A percentile compares a stretch with the other conserved stretches of the same genome.
phyloP scores from a whole-genome alignment of 2,113 vertebrate species.

The Sinocyclocheilus anophthalmus region DNA sequence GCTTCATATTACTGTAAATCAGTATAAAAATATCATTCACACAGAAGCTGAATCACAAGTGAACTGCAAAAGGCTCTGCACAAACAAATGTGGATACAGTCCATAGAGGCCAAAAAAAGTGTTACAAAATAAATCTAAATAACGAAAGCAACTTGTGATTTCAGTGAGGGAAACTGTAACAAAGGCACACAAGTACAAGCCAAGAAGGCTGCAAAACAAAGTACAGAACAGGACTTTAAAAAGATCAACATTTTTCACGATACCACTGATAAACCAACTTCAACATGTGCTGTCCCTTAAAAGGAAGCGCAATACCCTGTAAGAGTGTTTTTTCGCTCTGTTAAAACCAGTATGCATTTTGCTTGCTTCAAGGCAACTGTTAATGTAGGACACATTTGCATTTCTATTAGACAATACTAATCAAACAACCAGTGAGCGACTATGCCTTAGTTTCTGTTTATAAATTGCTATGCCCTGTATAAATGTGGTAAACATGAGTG shows the following conservation, averaged over 20 bases:
- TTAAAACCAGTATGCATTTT: background rate
- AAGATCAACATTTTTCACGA: background rate
- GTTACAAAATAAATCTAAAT: background rate
- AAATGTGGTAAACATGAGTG: background rate
- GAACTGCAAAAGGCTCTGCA: background rate
- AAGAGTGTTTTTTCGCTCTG: background rate
- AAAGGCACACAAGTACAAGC: slow-evolving; percentile 29
- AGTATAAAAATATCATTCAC: slow-evolving; percentile 8
- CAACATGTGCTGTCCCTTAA: background rate
- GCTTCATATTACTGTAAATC: background rate
- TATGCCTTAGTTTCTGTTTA: background rate
- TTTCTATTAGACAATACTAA: background rate
- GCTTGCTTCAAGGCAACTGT: background rate
- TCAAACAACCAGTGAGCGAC: background rate
- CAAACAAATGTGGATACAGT: slow-evolving; percentile 21
- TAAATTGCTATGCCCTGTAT: background rate
- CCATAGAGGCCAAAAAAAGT: background rate
- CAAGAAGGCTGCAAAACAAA: background rate
- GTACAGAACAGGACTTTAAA: background rate
- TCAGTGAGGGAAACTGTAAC: background rate
- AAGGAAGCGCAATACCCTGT: background rate
- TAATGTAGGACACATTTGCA: background rate
- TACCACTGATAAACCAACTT: background rate
- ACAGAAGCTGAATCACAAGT: slow-evolving; percentile 36
- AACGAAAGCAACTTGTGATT: background rate